These are phyloP conservation scores for Alosa sapidissima DNA, from an alignment of 2,797 vertebrate species.

Conservation along the genomic window DNA sequence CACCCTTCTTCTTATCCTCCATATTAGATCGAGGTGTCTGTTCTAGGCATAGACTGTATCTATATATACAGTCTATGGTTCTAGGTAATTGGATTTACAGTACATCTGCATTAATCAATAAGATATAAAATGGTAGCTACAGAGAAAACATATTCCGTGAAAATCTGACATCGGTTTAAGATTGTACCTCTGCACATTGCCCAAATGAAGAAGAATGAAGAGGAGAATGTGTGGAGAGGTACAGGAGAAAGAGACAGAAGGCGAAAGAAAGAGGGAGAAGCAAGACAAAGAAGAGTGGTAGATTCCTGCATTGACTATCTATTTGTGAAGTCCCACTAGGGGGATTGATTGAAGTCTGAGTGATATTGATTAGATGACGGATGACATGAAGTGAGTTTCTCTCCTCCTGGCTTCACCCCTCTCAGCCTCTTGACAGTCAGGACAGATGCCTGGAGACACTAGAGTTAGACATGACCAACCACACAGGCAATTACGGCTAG, in stretches of 20 bases:
- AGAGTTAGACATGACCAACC: neutral
- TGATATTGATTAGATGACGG: slow-evolving; percentile 57
- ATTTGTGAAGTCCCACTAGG: slow-evolving; percentile 41
- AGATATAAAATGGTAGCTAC: neutral
- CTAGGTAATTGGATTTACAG: too few species aligned
- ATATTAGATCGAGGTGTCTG: too few species aligned
- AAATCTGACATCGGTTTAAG: neutral
- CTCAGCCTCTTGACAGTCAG: neutral
- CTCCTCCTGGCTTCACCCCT: slow-evolving; percentile 32
- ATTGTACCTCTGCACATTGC: neutral
- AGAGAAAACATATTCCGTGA: neutral
- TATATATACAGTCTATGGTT: too few species aligned
- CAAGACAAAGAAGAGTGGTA: neutral
- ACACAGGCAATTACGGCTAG: neutral
- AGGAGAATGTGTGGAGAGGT: neutral
- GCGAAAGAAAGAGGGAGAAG: neutral
- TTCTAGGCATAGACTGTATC: too few species aligned
- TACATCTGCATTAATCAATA: neutral
- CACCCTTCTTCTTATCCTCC: too few species aligned
- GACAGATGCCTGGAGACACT: neutral
- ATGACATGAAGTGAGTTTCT: slow-evolving; percentile 52
- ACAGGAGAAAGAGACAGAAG: neutral
- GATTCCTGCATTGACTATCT: slow-evolving; percentile 40
- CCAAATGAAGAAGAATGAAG: neutral
- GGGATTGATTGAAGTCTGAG: slow-evolving; percentile 52